Base-by-base conservation (phyloP, 2,888 invertebrate genomes). In the Chrysodeixis includens region DNA sequence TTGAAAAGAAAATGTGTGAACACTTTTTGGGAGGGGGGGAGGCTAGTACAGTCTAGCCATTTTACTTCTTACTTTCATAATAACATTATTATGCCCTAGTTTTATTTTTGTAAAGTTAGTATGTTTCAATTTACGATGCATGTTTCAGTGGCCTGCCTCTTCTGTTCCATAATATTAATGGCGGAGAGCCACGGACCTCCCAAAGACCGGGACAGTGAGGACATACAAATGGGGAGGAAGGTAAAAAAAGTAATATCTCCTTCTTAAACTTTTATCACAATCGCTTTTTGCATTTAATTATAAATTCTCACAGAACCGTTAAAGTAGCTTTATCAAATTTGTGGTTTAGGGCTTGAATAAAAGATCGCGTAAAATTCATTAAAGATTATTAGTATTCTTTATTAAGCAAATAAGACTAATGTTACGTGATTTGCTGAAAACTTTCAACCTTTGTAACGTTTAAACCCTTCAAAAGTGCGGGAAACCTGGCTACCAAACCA, bases 201-300 rank as follows among this genome's bases (percentile, higher is more conserved):
- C 0, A 80, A 83, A 40, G 94, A 94, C 1, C 82, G 94, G 0
- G 94, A 95, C 71, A 93, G 89, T 62, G 94, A 95, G 82, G 94
- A 95, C 64, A 89, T 94, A 49, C 80, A 89, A 0, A 93, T 95
- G 93, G 94, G 94, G 69, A 83, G 94, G 83, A 95, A 95, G 94
- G 94, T 95, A 92, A 87, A 88, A 71, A 88, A 54, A 62, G 58
- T 62, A 75, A 69, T 66, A 30, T 66, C 2, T 62, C 69, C 53
- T 54, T 60, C 35, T 44, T 12, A 46, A 26, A 18, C 57, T 65
- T 69, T 70, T 1, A 52, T 8, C 0, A 67, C 3, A 12, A 18
- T 12, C 1, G 22, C 14, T 26, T 30, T 16, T 54, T 60, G 52
- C 30, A 46, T 54, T 53, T 64, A 12, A 46, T 40, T 57, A 54